Evolutionary conservation across 2,113 vertebrate species (phyloP), one percentile per base, ranked within the genome.

Genomic region (Hylia prasina): DNA sequence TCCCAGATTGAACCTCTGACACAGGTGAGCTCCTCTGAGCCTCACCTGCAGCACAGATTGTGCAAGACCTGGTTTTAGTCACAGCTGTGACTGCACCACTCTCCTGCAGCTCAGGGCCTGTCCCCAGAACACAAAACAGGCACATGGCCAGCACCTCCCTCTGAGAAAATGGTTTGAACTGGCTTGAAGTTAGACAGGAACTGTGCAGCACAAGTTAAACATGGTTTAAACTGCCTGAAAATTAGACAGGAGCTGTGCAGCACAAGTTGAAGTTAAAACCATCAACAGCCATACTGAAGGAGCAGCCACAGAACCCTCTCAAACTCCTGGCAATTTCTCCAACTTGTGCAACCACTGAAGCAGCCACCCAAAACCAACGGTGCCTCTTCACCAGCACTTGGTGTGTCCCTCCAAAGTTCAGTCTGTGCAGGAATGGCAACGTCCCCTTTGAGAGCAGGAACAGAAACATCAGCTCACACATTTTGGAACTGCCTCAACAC

Each of bases 31-130:
- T n/a, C 14, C 45, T 7, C 48, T 5, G 30, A 89, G 76, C 61
- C 76, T 14, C 5, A 27, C n/a, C 45, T 60, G 54, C 79, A 27
- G 7, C 48, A 17, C 9, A 1, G 2, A 27, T 13, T 50, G 63
- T 69, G 90, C 58, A 86, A 63, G 80, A 12, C 5, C 25, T 35
- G 35, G 19, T 58, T 73, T 51, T 16, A 58, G 83, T 40, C 47
- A 10, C 18, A 56, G 19, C 5, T 57, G 65, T 0, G 3, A 57
- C 2, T 25, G n/a, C 63, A 2, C 15, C 1, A 8, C 27, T 4
- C 78, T 57, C 40, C 73, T 30, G 65, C 60, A 61, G 23, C 54
- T 47, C 61, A 4, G 44, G 7, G 37, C 51, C 37, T 0, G 0
- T 3, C 30, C 47, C 42, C 5, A 2, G 25, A 53, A 53, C 25